Base-by-base conservation (phyloP, 2,888 invertebrate genomes). In the Ptilodon capucinus region DNA sequence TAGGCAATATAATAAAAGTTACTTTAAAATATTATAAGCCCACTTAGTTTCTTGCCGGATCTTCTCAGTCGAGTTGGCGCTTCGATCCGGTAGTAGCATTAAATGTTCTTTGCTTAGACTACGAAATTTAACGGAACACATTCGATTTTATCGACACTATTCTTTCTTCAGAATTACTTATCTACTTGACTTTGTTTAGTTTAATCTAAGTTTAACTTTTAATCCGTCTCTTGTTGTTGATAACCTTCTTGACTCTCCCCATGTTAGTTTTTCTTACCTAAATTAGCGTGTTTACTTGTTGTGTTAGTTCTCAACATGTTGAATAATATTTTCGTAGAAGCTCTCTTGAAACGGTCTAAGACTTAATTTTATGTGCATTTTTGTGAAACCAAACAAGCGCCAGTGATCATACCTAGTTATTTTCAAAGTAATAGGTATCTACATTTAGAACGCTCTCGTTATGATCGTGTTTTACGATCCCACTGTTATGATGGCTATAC, bases 401-500 rank as follows among this genome's bases (percentile, higher is more conserved):
- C 7, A 21, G n/a, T 18, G n/a, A n/a, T 16, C 14, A 2, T 35
- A 2, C 16, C 9, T 14, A 35, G 35, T 17, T 35, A 21, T 21
- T 21, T 19, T 21, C 6, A n/a, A 8, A 35, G 16, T 17, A 21
- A 17, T 9, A 35, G 14, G 16, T 32, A 11, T 17, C 13, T 30
- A 25, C 21, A 51, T 60, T 39, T 21, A 16, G 44, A 48, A 25
- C 40, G 35, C 23, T 42, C 43, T 43, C 40, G 54, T 60, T 41
- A 56, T 46, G 40, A 25, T 38, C 35, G 39, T 46, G 18, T 64
- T 57, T 56, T 58, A 64, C 52, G 50, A 47, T 23, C 32, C 23
- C 25, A 13, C 18, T 16, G 25, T 40, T 40, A 40, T 25, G 11
- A 40, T 28, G 36, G 44, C 41, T 44, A 48, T 50, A 44, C 41